Conservation (phyloP, 1,140 invertebrate species). For the Cotesia vestalis region DNA sequence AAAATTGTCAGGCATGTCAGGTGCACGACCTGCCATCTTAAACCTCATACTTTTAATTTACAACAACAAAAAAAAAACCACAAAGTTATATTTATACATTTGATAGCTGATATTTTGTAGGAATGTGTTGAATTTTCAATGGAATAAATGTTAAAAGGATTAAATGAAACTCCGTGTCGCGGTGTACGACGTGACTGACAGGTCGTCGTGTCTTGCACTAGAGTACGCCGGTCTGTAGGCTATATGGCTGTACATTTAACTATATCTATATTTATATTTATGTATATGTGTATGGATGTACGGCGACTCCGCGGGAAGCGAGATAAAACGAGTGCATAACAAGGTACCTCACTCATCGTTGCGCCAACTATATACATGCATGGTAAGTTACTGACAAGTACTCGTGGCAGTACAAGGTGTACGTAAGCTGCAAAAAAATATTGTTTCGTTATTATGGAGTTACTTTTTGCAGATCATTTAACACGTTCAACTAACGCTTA, state of each 20-base stretch:
- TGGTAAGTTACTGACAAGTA: slow-evolving; percentile 10
- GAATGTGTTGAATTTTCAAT: not conserved
- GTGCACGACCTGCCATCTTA: too few relatives aligned
- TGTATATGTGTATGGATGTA: slow-evolving; percentile 6
- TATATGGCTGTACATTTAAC: not conserved
- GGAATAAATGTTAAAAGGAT: slow-evolving; percentile 11
- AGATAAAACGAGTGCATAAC: slow-evolving; percentile 30
- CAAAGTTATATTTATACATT: too few relatives aligned
- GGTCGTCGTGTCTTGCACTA: slow-evolving; percentile 14
- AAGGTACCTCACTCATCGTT: slow-evolving; percentile 20
- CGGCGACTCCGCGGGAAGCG: not conserved
- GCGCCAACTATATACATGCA: slow-evolving; percentile 6
- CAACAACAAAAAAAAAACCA: not conserved
- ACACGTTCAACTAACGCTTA: too few relatives aligned
- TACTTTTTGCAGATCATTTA: too few relatives aligned
- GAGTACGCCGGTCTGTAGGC: not conserved
- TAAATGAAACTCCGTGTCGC: slow-evolving; percentile 28
- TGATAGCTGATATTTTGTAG: too few relatives aligned
- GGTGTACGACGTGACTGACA: slow-evolving; percentile 29
- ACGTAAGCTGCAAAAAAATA: not conserved
- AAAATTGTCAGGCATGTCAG: too few relatives aligned
- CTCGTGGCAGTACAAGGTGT: slow-evolving; percentile 4
- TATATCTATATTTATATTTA: not conserved
- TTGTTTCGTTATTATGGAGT: too few relatives aligned
- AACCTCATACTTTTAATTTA: not conserved